phyloP scores from a whole-genome alignment of 2,113 vertebrate genomes.

The Anoplopoma fimbria region DNA sequence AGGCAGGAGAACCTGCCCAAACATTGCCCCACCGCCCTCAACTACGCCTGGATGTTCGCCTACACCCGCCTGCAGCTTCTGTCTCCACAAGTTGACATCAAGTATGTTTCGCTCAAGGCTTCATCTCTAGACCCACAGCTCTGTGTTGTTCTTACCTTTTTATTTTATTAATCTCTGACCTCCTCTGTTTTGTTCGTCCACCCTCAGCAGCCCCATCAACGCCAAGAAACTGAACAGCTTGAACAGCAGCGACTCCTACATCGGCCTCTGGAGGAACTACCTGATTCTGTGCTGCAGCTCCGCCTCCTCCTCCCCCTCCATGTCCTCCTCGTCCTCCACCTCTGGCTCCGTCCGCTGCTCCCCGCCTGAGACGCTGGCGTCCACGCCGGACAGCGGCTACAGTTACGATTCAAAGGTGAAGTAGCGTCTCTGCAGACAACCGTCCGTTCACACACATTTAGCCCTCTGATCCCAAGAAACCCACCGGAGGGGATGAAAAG shows the following conservation, averaged over 20 bases:
- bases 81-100: slow-evolving; percentile 98
- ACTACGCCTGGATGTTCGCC: slow-evolving; percentile 98
- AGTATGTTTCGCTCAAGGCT: slow-evolving; percentile 84
- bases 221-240: slow-evolving; percentile 97
- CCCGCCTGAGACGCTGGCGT: slow-evolving; percentile 98
- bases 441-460: no score
- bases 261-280: slow-evolving; percentile 98
- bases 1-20: slow-evolving; percentile 96
- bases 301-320: slow-evolving; percentile 86
- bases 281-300: slow-evolving; percentile 98
- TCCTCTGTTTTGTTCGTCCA: neutral
- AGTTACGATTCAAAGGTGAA: slow-evolving; percentile 96
- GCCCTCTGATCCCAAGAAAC: no score
- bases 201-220: slow-evolving; percentile 95
- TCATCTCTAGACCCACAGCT: neutral
- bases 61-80: slow-evolving; percentile 95
- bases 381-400: slow-evolving; percentile 97
- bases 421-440: slow-evolving; percentile 31
- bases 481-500: no score
- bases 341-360: slow-evolving; percentile 96
- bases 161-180: slow-evolving; percentile 6
- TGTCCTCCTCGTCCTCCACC: slow-evolving; percentile 91
- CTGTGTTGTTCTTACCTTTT: neutral
- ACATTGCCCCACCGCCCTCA: slow-evolving; percentile 94
- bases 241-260: slow-evolving; percentile 92